phyloP scores from a whole-genome alignment of 1,140 invertebrate species.

The Rhizoglyphus robini region DNA sequence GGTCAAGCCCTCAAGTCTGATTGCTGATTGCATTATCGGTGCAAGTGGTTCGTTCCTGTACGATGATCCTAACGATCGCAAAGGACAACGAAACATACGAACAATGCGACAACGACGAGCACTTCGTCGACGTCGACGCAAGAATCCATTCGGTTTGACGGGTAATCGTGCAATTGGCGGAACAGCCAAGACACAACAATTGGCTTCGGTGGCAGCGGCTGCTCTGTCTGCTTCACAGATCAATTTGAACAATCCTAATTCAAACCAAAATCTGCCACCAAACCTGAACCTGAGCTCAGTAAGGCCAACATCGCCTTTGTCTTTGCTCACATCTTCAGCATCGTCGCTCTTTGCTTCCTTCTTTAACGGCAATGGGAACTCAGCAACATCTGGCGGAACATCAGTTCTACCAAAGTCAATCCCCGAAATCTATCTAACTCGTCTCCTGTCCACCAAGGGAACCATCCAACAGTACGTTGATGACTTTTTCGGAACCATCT shows the following conservation, averaged over 20 bases:
- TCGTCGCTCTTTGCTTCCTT: conserved; percentile 3
- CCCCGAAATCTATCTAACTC: conserved; percentile 84
- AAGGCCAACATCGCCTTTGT: not conserved
- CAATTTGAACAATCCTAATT: not conserved
- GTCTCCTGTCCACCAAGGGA: conserved; percentile 79
- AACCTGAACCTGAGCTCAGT: too few species aligned
- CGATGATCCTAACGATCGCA: not conserved
- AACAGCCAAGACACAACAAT: not conserved
- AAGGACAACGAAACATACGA: not conserved
- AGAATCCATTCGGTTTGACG: not conserved
- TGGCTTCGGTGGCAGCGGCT: not conserved
- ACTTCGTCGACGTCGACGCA: not conserved
- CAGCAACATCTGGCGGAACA: not conserved
- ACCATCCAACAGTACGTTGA: conserved; percentile 93
- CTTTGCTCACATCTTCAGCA: not conserved
- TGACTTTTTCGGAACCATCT: conserved; percentile 76
- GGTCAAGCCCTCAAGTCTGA: conserved; percentile 10
- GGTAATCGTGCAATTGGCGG: not conserved
- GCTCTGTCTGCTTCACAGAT: conserved; percentile 7
- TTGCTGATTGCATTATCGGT: conserved; percentile 8
- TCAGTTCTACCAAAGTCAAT: conserved; percentile 52
- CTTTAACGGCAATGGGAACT: not conserved
- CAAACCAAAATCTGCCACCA: not conserved
- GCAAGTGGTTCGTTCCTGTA: not conserved
- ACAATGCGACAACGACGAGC: not conserved